Evolutionary conservation across 37 sponge, comb jelly and placozoan species (phyloP).

Genomic region (Cladorhizidae sp.): DNA sequence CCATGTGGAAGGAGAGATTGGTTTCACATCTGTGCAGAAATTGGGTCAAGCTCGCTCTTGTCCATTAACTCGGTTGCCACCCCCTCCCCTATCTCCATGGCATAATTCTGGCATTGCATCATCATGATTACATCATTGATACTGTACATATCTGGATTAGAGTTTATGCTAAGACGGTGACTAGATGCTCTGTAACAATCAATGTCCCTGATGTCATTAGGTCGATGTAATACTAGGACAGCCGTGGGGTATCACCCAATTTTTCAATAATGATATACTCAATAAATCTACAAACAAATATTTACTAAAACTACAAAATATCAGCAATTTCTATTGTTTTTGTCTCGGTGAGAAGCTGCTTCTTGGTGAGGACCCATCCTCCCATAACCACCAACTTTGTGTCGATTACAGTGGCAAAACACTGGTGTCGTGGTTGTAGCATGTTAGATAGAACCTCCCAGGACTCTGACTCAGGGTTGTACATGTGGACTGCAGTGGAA

Average conservation of each 20-base stretch:
- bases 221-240: too few relatives aligned
- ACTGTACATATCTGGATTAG: too few relatives aligned
- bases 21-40: constrained; percentile 1
- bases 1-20: background rate
- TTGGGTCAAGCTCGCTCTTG: constrained; percentile 1
- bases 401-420: background rate
- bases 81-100: too few relatives aligned
- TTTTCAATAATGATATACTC: too few relatives aligned
- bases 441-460: constrained; percentile 14
- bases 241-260: too few relatives aligned
- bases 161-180: too few relatives aligned
- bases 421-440: background rate
- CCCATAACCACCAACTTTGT: constrained; percentile 7
- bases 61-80: constrained; percentile 5
- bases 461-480: constrained; percentile 1
- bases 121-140: too few relatives aligned
- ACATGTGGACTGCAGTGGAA: background rate
- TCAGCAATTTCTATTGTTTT: background rate
- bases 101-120: too few relatives aligned
- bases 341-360: background rate
- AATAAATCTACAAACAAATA: too few relatives aligned
- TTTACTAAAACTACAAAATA: background rate
- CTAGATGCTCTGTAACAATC: too few relatives aligned
- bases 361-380: constrained; percentile 4
- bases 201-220: too few relatives aligned